phyloP scores from a whole-genome alignment of 2,797 vertebrate species.

The Masticophis lateralis region DNA sequence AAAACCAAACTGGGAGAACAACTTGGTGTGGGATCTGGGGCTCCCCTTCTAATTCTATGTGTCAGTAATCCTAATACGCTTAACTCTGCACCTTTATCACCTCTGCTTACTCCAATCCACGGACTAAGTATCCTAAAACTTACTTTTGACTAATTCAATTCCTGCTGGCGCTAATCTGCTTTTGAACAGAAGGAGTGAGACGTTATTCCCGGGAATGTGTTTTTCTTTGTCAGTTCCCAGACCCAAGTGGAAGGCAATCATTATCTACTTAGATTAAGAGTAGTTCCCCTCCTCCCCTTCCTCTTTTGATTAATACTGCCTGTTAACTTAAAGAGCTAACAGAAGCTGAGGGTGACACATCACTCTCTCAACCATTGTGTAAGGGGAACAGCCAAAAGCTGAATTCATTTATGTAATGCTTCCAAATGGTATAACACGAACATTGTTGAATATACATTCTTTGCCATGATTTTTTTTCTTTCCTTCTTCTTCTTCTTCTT shows the following conservation, averaged over 20 bases:
- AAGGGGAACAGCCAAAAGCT: conserved; percentile 49
- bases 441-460: background rate
- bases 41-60: background rate
- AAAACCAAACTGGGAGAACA: background rate
- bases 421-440: conserved; percentile 44
- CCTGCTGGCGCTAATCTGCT: background rate
- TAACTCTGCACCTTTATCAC: background rate
- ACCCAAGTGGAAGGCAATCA: background rate
- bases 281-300: conserved; percentile 10
- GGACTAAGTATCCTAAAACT: background rate
- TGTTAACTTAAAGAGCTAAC: conserved; percentile 49
- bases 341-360: conserved; percentile 59
- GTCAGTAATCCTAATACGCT: background rate
- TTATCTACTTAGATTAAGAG: conserved; percentile 34
- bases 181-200: background rate
- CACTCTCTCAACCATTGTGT: conserved; percentile 55
- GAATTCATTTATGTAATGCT: conserved; percentile 54
- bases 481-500: background rate
- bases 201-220: background rate
- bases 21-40: background rate
- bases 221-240: background rate
- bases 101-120: background rate
- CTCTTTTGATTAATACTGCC: conserved; percentile 53
- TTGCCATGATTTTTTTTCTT: background rate
- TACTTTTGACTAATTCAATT: background rate